phyloP scores from a whole-genome alignment of 2,888 invertebrate genomes.

The Diadegma fenestrale region DNA sequence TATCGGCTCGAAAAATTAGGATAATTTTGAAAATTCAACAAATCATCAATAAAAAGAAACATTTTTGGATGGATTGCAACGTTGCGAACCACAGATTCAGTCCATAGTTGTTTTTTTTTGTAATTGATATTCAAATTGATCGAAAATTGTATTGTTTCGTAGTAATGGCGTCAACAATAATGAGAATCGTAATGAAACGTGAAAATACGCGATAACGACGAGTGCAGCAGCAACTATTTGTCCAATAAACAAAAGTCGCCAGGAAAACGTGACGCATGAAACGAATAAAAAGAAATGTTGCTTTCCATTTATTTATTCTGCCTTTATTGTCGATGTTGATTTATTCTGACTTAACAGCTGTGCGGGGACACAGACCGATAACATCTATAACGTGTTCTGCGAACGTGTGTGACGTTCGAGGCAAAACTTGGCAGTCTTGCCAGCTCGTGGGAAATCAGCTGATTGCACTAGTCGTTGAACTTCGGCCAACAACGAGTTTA shows the following conservation, averaged over 20 bases:
- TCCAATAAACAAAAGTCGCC: not conserved
- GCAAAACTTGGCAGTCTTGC: slow-evolving; percentile 23
- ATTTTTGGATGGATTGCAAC: no score
- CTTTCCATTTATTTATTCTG: slow-evolving; percentile 1
- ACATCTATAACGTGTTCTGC: slow-evolving; percentile 4
- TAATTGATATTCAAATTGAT: not conserved
- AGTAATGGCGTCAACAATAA: not conserved
- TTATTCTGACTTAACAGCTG: slow-evolving; percentile 42
- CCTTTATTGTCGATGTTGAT: not conserved
- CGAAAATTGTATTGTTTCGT: not conserved
- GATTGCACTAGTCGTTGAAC: slow-evolving; percentile 65
- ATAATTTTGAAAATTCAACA: no score
- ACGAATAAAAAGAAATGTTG: not conserved
- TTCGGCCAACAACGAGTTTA: slow-evolving; percentile 41
- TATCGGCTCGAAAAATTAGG: no score
- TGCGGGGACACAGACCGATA: slow-evolving; percentile 12
- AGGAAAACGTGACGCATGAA: slow-evolving; percentile 16
- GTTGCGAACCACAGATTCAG: no score
- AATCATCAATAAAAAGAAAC: no score
- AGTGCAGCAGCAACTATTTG: not conserved
- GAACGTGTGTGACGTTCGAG: slow-evolving; percentile 17
- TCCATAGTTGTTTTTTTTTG: no score
- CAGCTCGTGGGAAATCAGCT: slow-evolving; percentile 46
- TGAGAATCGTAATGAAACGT: not conserved
- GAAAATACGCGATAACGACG: not conserved